A percentile compares a stretch with the other conserved stretches of the same genome.
Conservation (phyloP, 2,113 vertebrate genomes). For the Conger conger region DNA sequence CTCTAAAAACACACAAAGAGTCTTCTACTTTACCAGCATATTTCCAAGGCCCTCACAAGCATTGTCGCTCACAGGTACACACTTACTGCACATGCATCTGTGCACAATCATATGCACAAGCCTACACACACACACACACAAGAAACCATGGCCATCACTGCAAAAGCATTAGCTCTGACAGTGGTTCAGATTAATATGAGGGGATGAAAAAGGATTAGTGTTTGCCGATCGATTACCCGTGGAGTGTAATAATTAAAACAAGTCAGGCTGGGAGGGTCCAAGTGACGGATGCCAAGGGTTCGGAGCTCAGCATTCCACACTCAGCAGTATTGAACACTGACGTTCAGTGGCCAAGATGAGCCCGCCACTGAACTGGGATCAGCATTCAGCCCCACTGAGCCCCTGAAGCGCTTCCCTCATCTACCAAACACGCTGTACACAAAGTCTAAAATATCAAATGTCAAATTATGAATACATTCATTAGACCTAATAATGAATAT, state of each 20-base stretch:
- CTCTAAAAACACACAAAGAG: background rate
- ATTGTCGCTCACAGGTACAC: background rate
- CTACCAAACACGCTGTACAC: background rate
- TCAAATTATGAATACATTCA: too few species aligned
- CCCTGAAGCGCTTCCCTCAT: background rate
- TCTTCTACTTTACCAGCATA: background rate
- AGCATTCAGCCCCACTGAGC: background rate
- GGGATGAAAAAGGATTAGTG: conserved; percentile 61
- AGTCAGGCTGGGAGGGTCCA: conserved; percentile 45
- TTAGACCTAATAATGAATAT: too few species aligned
- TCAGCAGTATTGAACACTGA: conserved; percentile 53
- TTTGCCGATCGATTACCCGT: conserved; percentile 60
- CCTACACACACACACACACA: background rate
- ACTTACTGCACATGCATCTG: background rate
- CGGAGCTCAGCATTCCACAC: conserved; percentile 48
- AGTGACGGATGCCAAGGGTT: conserved; percentile 55
- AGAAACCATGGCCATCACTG: conserved; percentile 19
- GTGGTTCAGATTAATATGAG: conserved; percentile 56
- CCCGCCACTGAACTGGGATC: background rate
- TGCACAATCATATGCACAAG: conserved; percentile 1
- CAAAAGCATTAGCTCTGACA: conserved; percentile 45
- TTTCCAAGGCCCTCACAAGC: background rate
- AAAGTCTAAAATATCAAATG: background rate
- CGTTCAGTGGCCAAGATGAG: conserved; percentile 28
- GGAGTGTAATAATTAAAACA: conserved; percentile 59